Base-by-base conservation (phyloP, 1,140 invertebrate species). In the Dreissena rostriformis region DNA sequence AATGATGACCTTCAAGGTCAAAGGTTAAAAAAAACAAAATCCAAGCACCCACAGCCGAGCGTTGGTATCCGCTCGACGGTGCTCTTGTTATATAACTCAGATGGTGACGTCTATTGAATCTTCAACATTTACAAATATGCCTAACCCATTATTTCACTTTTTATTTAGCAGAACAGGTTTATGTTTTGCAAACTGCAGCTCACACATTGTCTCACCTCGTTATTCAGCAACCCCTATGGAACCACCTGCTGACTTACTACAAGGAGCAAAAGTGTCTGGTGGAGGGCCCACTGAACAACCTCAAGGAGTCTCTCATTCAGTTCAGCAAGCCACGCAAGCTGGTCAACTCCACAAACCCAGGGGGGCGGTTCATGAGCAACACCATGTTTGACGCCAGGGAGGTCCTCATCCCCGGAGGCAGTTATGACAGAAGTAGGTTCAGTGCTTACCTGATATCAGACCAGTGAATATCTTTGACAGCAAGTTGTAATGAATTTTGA, bases 221-320 rank as follows among this genome's bases (percentile, higher is more conserved):
- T 5, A 39, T 92, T 24, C 86, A 96, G 93, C 98, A 99, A 94
- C 97, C 98, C 0, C 94, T 99, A 0, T 99, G 99, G 99, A 99
- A 99, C 93, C 98, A 99, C 92, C 94, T 99, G 82, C 94, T 99
- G 26, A 98, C 97, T 55, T 99, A 99, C 91, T 99, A 99, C 94
- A 99, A 99, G 91, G 98, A 99, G 91, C 97, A 99, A 86, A 97
- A 98, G 91, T 98, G 99, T 51, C 94, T 99, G 5, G 98, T 99
- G 0, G 99, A 99, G 94, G 99, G 99, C 0, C 98, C 99, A 0
- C 94, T 99, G 14, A 99, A 98, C 82, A 99, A 99, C 94, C 94
- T 99, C 2, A 99, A 99, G 92, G 98, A 99, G 92, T 98, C 97
- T 0, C 95, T 98, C 91, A 98, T 99, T 67, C 98, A 98, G 91